Conservation (phyloP, 2,888 invertebrate genomes). For the Parochlus steinenii region DNA sequence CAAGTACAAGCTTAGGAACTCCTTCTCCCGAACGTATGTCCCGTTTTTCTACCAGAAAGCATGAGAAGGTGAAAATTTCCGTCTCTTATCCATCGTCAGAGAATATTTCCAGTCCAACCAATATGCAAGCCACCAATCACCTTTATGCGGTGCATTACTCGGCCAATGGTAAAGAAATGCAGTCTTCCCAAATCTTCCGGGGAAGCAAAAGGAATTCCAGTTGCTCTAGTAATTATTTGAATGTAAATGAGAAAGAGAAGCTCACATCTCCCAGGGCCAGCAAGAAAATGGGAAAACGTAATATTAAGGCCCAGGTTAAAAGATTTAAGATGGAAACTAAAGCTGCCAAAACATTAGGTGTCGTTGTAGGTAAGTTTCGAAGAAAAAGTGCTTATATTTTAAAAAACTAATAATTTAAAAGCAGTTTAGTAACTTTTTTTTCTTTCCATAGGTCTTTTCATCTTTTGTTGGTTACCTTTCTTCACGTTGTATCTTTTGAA, state of each 20-base stretch:
- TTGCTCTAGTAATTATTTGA: neutral
- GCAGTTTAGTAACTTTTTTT: neutral
- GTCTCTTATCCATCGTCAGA: slow-evolving; percentile 73
- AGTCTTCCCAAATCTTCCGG: slow-evolving; percentile 32
- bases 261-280: slow-evolving; percentile 30
- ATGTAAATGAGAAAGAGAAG: slow-evolving; percentile 21
- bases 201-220: slow-evolving; percentile 13
- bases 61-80: slow-evolving; percentile 71
- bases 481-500: slow-evolving; percentile 86
- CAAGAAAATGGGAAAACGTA: slow-evolving; percentile 69
- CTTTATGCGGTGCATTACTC: slow-evolving; percentile 53
- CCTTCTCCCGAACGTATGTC: slow-evolving; percentile 44
- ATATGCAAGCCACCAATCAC: slow-evolving; percentile 26
- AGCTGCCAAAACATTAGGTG: slow-evolving; percentile 90
- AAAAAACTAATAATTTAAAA: neutral
- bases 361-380: slow-evolving; percentile 89
- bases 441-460: slow-evolving; percentile 64
- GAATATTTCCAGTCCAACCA: slow-evolving; percentile 35
- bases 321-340: slow-evolving; percentile 91
- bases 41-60: slow-evolving; percentile 45
- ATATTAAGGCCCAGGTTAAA: slow-evolving; percentile 81
- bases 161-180: slow-evolving; percentile 44
- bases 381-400: neutral
- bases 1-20: slow-evolving; percentile 45
- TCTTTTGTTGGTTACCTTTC: slow-evolving; percentile 93